Evolutionary conservation across 2,888 invertebrate species (phyloP), one percentile per base, ranked within the genome.

Genomic region (Thymelicus sylvestris): DNA sequence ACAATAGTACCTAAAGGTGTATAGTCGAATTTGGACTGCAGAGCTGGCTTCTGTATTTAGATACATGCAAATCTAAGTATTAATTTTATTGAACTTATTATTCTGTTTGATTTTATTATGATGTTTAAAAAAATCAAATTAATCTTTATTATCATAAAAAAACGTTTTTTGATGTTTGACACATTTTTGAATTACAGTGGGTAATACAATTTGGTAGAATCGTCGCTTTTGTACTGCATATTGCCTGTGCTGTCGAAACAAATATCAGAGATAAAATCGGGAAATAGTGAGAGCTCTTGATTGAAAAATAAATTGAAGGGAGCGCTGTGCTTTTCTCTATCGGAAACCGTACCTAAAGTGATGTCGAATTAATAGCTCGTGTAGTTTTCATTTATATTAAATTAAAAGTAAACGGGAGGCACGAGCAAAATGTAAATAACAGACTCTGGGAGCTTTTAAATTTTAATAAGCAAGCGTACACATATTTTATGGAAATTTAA

Each of bases 291-390:
- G 31, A 61, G 50, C 74, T 71, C 76, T 80, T 81, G 83, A 87
- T 86, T 83, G 84, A 77, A 83, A 83, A 85, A 84, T 85, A 85
- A 85, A 87, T 87, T 83, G 83, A 74, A 81, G 57, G 64, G 48
- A 61, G 39, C 60, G 61, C 64, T 68, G 63, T 13, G 67, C 69
- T 69, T 72, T 74, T 31, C 61, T 48, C 59, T 52, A 67, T 61
- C 48, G 65, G 13, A 50, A 67, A 67, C 41, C 59, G 15, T n/a
- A 31, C 47, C 15, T 19, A 15, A 39, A 60, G 13, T n/a, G 24
- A 66, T 48, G 48, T 66, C 55, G 52, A 62, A 55, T 62, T 41
- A 61, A 67, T 59, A 60, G 66, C 62, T 50, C 62, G 61, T 31
- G 31, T 44, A 44, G 24, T 31, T 67, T 67, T 60, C 47, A 67